Evolutionary conservation across 2,113 vertebrate genomes (phyloP), one percentile per base, ranked within the genome.

Genomic region (Dasyornis broadbenti): DNA sequence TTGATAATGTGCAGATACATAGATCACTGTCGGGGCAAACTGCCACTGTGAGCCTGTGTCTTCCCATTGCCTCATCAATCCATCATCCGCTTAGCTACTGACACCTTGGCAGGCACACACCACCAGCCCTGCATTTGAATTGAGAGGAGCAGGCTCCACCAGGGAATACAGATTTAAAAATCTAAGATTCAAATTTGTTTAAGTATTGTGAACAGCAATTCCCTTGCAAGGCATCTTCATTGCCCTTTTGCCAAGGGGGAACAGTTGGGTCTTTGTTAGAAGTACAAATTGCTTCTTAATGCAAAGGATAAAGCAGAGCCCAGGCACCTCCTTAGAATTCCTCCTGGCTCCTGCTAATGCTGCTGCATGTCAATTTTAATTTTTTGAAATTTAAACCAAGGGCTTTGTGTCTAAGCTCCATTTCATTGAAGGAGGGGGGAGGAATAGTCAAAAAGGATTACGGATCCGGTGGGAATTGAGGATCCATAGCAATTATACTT

Each of bases 211-310:
- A 98, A 97, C 96, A 97, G 92, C 96, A 96, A 98, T 97, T 97
- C 97, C 95, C 61, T 44, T 90, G 97, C 96, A 97, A 98, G 96
- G 97, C 95, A 75, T 97, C 96, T 97, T 97, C 94, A 97, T 97
- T 98, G 98, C 97, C 98, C 97, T 98, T 97, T 97, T 68, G 81
- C 97, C 96, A 96, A 98, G 97, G 97, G 97, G 97, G 97, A 98
- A 97, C 86, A 92, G 92, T 85, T 64, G 95, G 96, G 94, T 91
- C 96, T 97, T 97, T 98, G 98, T 98, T 97, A 97, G 97, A 98
- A 98, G 98, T 98, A 98, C 98, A 98, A 98, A 98, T 98, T 98
- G 97, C 97, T 98, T 98, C 97, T 98, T 98, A 98, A 98, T 97
- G 97, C 97, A 95, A 94, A 97, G 96, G 97, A 98, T 98, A 97